Percentiles rank a stretch among this genome's conserved stretches.
Conservation (phyloP, 2,888 invertebrate genomes). For the Lamproptera curius region DNA sequence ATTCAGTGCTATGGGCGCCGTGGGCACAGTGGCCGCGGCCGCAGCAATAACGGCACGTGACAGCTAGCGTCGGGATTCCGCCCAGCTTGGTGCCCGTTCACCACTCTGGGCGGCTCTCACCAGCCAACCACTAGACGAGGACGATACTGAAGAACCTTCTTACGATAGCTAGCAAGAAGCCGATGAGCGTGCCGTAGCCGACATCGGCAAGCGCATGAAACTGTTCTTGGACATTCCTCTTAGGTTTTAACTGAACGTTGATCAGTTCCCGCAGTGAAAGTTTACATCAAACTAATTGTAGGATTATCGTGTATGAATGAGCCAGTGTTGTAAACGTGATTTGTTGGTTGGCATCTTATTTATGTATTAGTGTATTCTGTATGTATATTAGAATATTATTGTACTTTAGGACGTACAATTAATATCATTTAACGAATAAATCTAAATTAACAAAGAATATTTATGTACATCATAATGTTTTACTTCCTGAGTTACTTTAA, state of each 20-base stretch:
- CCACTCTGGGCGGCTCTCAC: conserved; percentile 91
- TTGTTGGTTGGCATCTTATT: no score
- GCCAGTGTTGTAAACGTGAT: no score
- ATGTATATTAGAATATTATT: no score
- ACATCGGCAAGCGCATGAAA: conserved; percentile 75
- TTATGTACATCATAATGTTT: no score
- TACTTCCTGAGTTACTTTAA: no score
- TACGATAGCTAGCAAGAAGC: conserved; percentile 77
- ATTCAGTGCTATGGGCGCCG: conserved; percentile 57
- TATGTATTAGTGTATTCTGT: no score
- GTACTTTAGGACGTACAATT: no score
- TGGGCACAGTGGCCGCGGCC: conserved; percentile 48
- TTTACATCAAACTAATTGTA: no score
- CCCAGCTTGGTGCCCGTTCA: conserved; percentile 74
- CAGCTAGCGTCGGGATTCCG: conserved; percentile 78
- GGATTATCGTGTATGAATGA: no score
- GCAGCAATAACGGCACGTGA: conserved; percentile 61
- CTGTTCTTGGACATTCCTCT: conserved; percentile 79
- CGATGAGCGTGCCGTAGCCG: conserved; percentile 74
- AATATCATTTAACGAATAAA: no score
- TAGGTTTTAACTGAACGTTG: conserved; percentile 70
- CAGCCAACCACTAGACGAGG: conserved; percentile 78
- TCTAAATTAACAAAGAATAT: no score
- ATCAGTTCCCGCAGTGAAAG: no score
- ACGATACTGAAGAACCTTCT: conserved; percentile 42